These are phyloP conservation scores for Clarias magur DNA, from an alignment of 2,113 vertebrate genomes.

Conservation along the genomic window DNA sequence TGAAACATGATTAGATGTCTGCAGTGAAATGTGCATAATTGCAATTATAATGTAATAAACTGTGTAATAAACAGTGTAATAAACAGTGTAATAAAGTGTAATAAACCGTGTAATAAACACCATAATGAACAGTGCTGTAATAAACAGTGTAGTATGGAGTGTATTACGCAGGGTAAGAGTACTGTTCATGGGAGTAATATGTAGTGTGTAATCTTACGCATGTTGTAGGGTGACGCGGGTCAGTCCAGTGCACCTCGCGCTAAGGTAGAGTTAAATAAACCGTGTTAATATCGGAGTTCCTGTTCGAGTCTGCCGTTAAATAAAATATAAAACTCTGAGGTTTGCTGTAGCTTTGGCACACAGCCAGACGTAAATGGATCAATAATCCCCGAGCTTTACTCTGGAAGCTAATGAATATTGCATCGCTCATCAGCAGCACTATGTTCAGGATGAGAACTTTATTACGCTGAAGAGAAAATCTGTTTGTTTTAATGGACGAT, in stretches of 20 bases:
- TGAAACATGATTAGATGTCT: too few species aligned
- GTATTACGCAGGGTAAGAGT: too few species aligned
- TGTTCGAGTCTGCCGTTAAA: constrained; percentile 36
- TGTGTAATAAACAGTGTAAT: too few species aligned
- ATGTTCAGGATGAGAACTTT: constrained; percentile 65
- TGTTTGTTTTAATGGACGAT: constrained; percentile 50
- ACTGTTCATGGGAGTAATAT: too few species aligned
- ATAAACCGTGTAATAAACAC: too few species aligned
- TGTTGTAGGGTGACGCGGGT: background rate
- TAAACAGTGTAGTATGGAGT: background rate
- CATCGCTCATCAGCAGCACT: constrained; percentile 64
- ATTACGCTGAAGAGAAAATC: constrained; percentile 59
- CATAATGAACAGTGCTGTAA: background rate
- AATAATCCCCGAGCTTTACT: constrained; percentile 55
- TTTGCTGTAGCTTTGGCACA: constrained; percentile 51
- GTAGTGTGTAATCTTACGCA: background rate
- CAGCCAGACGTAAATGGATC: constrained; percentile 57
- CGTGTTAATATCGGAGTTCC: constrained; percentile 36
- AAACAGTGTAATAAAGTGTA: background rate
- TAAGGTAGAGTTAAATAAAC: background rate
- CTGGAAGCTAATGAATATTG: constrained; percentile 59
- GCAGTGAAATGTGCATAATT: too few species aligned
- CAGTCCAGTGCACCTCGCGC: background rate
- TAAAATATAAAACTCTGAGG: background rate
- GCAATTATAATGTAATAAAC: too few species aligned